A percentile compares a stretch with the other conserved stretches of the same genome.
Conservation (phyloP, 2,113 vertebrate genomes). For the Antechinus flavipes region DNA sequence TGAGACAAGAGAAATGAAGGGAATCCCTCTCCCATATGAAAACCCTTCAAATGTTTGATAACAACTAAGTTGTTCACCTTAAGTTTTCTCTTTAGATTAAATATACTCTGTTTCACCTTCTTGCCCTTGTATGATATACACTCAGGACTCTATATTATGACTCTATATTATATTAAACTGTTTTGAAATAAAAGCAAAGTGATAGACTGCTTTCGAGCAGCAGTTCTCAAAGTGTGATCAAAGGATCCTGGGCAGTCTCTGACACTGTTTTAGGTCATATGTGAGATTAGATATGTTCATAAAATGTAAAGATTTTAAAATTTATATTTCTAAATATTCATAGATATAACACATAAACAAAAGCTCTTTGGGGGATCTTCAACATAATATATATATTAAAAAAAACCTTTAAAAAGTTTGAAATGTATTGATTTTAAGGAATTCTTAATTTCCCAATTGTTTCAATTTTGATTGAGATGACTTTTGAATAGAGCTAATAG, state of each 20-base stretch:
- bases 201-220: not conserved
- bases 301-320: not conserved
- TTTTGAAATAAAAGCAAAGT: not conserved
- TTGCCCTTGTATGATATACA: not conserved
- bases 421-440: not conserved
- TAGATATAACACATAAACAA: not conserved
- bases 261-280: not conserved
- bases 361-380: not conserved
- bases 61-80: not conserved
- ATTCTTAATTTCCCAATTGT: not conserved
- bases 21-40: not conserved
- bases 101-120: not conserved
- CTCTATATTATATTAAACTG: not conserved
- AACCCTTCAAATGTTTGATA: not conserved
- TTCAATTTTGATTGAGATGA: not conserved
- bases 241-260: not conserved
- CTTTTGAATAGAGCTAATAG: not conserved
- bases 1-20: not conserved
- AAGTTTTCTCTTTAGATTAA: not conserved
- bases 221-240: not conserved
- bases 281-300: not conserved
- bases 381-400: too few relatives aligned
- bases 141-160: not conserved
- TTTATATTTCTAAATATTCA: not conserved
- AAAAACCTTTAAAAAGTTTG: not conserved